Conservation (phyloP, 2,113 vertebrate genomes). For the Centropristis striata region DNA sequence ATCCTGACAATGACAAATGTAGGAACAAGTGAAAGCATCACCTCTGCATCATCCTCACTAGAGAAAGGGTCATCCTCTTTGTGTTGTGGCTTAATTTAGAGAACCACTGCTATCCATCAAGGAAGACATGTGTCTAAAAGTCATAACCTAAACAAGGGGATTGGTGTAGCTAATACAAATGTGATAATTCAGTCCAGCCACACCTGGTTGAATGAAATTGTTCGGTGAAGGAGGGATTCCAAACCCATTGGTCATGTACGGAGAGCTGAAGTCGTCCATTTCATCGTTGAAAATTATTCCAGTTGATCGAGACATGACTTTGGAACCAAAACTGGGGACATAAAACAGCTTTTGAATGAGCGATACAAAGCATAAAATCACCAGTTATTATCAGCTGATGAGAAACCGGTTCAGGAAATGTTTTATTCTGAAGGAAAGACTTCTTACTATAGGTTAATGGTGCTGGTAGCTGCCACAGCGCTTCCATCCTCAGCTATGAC, state of each 20-base stretch:
- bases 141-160: background rate
- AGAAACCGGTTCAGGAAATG: background rate
- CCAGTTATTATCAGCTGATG: background rate
- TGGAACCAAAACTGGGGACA: constrained; percentile 92
- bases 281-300: constrained; percentile 96
- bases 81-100: background rate
- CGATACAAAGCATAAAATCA: background rate
- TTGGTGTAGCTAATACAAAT: background rate
- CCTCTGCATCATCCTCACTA: constrained; percentile 24
- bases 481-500: constrained; percentile 94
- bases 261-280: constrained; percentile 98
- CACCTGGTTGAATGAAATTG: constrained; percentile 96
- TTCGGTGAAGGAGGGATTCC: constrained; percentile 92
- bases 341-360: constrained; percentile 14
- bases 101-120: constrained; percentile 1
- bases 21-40: constrained; percentile 16
- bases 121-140: background rate
- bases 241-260: constrained; percentile 89
- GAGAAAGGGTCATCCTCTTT: background rate
- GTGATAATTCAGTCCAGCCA: constrained; percentile 28
- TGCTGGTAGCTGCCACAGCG: constrained; percentile 96
- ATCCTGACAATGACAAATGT: constrained; percentile 21
- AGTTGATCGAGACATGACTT: constrained; percentile 89
- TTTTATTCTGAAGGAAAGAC: background rate
- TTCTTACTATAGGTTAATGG: constrained; percentile 95